Conservation (phyloP, 2,113 vertebrate species). For the human (Homo sapiens) region GRCh38 chr12:19558501-19559000, state of each 20-base stretch:
- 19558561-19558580: too few relatives aligned
- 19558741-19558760: not conserved
- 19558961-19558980: not conserved
- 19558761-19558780: not conserved
- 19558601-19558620: too few relatives aligned
- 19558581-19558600: too few relatives aligned
- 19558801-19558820: not conserved
- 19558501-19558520: too few relatives aligned
- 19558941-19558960: not conserved
- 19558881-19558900: not conserved
- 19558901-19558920: not conserved
- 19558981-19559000: not conserved
- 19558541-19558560: too few relatives aligned
- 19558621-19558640: too few relatives aligned
- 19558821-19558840: not conserved
- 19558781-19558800: not conserved
- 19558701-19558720: not conserved
- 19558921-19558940: not conserved
- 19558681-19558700: too few relatives aligned
- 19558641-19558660: too few relatives aligned
- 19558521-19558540: too few relatives aligned
- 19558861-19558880: not conserved
- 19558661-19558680: too few relatives aligned
- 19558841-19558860: not conserved
- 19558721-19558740: not conserved